These are phyloP conservation scores for Epinephelus awoara DNA, from an alignment of 2,797 vertebrate genomes.

Conservation along the genomic window DNA sequence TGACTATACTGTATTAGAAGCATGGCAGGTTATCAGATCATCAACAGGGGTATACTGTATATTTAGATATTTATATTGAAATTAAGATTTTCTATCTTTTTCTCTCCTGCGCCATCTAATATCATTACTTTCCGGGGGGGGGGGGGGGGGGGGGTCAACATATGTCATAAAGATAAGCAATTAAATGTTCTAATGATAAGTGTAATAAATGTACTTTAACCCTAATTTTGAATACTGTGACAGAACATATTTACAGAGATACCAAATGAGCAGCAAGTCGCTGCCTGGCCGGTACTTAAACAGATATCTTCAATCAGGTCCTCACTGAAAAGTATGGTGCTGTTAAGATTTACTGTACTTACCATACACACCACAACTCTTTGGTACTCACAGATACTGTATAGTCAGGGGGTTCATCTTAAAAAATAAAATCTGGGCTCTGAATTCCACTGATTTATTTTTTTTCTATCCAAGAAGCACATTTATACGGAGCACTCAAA, in stretches of 20 bases:
- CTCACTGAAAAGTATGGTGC: conserved; percentile 57
- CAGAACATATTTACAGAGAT: conserved; percentile 76
- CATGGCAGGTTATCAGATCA: conserved; percentile 76
- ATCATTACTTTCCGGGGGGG: conserved; percentile 61
- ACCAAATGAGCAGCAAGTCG: conserved; percentile 76
- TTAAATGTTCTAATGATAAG: conserved; percentile 78
- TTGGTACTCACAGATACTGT: conserved; percentile 54
- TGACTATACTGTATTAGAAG: conserved; percentile 73
- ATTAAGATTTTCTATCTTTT: conserved; percentile 78
- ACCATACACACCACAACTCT: conserved; percentile 46
- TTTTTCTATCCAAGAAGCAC: conserved; percentile 26
- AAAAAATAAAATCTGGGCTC: conserved; percentile 27
- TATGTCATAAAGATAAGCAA: conserved; percentile 78
- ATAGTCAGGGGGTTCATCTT: conserved; percentile 15
- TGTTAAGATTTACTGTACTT: conserved; percentile 52
- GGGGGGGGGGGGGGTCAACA: conserved; percentile 42
- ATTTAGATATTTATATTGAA: conserved; percentile 88
- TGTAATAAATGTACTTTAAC: conserved; percentile 79
- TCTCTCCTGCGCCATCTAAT: conserved; percentile 68
- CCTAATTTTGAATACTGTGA: conserved; percentile 85
- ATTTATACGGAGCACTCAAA: neutral
- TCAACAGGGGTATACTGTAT: conserved; percentile 80
- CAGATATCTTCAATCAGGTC: conserved; percentile 63
- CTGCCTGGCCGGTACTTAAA: conserved; percentile 63
- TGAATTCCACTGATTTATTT: conserved; percentile 44